phyloP scores from a whole-genome alignment of 1,140 invertebrate genomes.

The Sinella curviseta region DNA sequence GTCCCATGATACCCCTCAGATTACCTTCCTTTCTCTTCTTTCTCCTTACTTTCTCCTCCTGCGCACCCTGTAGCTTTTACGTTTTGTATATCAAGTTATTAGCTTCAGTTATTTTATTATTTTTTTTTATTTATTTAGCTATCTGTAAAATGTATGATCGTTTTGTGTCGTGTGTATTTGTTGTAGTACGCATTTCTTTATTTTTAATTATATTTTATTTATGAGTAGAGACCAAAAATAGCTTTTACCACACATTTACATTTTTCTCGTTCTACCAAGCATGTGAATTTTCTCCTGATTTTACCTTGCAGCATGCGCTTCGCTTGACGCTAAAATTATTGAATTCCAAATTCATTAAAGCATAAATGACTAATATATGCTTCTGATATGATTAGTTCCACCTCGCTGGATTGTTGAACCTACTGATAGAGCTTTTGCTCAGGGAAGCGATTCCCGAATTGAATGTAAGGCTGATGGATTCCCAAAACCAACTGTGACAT shows the following conservation, averaged over 20 bases:
- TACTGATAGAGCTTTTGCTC: slow-evolving; percentile 90
- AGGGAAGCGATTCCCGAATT: slow-evolving; percentile 78
- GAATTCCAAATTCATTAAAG: neutral
- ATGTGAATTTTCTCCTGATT: neutral
- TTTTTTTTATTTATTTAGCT: neutral
- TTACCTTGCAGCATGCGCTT: slow-evolving; percentile 41
- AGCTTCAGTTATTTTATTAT: neutral
- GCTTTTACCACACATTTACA: too few relatives aligned
- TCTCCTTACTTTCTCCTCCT: neutral
- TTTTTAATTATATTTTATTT: too few relatives aligned
- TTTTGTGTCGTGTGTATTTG: neutral
- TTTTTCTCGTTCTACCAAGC: slow-evolving; percentile 27
- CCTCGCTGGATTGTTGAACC: slow-evolving; percentile 95
- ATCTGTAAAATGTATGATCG: neutral
- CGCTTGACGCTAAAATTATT: neutral
- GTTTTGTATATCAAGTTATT: neutral
- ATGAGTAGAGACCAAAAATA: too few relatives aligned
- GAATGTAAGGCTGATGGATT: slow-evolving; percentile 95
- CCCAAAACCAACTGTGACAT: slow-evolving; percentile 86
- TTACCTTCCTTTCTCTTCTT: too few relatives aligned
- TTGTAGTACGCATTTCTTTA: neutral
- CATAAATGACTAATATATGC: slow-evolving; percentile 35
- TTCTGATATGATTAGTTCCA: slow-evolving; percentile 69
- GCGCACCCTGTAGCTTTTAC: too few relatives aligned
- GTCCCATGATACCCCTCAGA: too few relatives aligned